These are phyloP conservation scores for Drosophila setosimentum DNA, from an alignment of 2,888 invertebrate species.

Conservation along the genomic window DNA sequence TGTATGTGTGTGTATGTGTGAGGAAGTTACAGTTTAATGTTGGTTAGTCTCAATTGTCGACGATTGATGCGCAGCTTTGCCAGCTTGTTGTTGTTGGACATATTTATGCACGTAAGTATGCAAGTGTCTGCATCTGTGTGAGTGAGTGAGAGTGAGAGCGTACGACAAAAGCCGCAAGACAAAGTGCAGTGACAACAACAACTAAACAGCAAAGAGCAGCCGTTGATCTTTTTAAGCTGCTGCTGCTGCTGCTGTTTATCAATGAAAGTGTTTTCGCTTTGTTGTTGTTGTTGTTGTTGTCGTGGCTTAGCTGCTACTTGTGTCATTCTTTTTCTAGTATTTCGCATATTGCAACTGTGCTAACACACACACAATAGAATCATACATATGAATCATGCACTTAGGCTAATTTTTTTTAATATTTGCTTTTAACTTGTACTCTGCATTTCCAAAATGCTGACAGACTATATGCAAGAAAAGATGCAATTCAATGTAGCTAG, in stretches of 20 bases:
- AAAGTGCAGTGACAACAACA: constrained; percentile 51
- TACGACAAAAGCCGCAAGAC: constrained; percentile 57
- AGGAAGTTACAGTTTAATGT: constrained; percentile 79
- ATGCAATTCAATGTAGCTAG: background rate
- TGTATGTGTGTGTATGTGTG: constrained; percentile 47
- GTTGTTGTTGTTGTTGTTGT: constrained; percentile 14
- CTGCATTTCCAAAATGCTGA: background rate
- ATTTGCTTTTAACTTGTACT: background rate
- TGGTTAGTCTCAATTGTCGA: constrained; percentile 77
- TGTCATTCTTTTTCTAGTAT: constrained; percentile 30
- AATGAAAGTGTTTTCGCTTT: constrained; percentile 55
- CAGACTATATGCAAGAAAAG: background rate
- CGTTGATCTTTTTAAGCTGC: constrained; percentile 42
- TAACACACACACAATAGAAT: background rate
- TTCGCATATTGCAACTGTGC: constrained; percentile 8
- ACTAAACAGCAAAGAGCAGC: constrained; percentile 28
- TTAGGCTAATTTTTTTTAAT: background rate
- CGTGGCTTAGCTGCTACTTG: constrained; percentile 32
- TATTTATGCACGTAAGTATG: constrained; percentile 43
- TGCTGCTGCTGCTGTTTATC: constrained; percentile 40
- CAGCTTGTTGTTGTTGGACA: constrained; percentile 33
- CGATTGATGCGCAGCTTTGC: constrained; percentile 67
- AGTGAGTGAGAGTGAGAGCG: constrained; percentile 28
- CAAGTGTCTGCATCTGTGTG: constrained; percentile 3
- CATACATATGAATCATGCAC: constrained; percentile 2